phyloP scores from a whole-genome alignment of 2,888 invertebrate species.

The Temnothorax ravouxi region DNA sequence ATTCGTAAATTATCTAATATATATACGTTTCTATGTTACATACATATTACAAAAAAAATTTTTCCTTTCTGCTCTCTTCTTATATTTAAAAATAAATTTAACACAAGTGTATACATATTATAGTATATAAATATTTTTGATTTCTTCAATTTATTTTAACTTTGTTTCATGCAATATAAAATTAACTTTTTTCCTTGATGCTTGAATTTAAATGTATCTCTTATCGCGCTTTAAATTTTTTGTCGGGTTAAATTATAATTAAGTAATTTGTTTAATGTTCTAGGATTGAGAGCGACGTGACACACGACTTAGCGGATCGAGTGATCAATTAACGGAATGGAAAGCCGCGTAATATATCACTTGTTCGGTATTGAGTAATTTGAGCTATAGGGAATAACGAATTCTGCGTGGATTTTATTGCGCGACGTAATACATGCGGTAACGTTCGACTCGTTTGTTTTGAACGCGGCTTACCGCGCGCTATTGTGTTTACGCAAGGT shows the following conservation, averaged over 20 bases:
- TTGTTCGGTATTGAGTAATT: conserved; percentile 1
- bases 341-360: not conserved
- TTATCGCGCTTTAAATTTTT: not conserved
- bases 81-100: not conserved
- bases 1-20: not conserved
- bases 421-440: not conserved
- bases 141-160: not conserved
- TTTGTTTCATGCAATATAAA: not conserved
- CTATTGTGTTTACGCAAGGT: conserved; percentile 19
- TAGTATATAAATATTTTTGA: not conserved
- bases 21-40: not conserved
- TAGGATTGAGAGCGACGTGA: not conserved
- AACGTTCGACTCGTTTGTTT: not conserved
- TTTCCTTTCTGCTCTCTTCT: not conserved
- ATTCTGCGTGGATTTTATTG: not conserved
- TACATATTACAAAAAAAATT: not conserved
- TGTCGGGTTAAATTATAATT: not conserved
- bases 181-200: not conserved
- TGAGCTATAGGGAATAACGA: not conserved
- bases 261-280: not conserved
- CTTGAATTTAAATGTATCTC: not conserved
- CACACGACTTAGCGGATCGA: not conserved
- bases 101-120: not conserved
- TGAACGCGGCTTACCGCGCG: not conserved
- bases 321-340: not conserved